These are phyloP conservation scores for Furnarius figulus DNA, from an alignment of 2,113 vertebrate species.

Conservation along the genomic window DNA sequence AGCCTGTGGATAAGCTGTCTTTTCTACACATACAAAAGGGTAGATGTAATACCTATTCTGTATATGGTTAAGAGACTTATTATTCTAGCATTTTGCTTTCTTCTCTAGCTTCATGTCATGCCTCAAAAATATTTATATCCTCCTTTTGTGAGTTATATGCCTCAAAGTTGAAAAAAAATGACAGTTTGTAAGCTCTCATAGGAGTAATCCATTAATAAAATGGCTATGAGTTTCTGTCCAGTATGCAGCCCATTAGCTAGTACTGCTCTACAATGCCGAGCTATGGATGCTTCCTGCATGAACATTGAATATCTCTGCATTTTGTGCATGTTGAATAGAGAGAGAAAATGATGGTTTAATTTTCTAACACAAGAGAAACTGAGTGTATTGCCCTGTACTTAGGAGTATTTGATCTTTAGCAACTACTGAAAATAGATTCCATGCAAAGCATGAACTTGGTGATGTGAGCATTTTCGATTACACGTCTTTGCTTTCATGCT, in stretches of 20 bases:
- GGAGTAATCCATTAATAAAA: background rate
- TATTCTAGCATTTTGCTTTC: background rate
- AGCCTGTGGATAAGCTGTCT: background rate
- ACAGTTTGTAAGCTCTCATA: background rate
- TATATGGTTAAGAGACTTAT: background rate
- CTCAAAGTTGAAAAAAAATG: background rate
- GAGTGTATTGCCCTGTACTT: background rate
- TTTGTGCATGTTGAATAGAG: background rate
- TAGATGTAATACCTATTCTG: background rate
- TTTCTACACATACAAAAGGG: background rate
- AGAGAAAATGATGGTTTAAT: background rate
- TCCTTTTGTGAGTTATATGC: constrained; percentile 11
- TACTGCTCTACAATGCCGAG: background rate
- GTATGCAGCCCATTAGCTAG: background rate
- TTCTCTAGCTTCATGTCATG: background rate
- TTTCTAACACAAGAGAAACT: background rate
- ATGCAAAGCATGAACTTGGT: background rate
- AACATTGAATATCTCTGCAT: background rate
- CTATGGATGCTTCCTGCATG: background rate
- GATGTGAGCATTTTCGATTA: accelerated
- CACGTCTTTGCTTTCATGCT: background rate
- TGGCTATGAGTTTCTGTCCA: background rate
- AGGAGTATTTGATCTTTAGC: background rate
- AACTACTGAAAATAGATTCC: background rate
- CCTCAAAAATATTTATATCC: background rate